phyloP scores from a whole-genome alignment of 2,888 invertebrate genomes.

The Kuschelorhynchus macadamiae region DNA sequence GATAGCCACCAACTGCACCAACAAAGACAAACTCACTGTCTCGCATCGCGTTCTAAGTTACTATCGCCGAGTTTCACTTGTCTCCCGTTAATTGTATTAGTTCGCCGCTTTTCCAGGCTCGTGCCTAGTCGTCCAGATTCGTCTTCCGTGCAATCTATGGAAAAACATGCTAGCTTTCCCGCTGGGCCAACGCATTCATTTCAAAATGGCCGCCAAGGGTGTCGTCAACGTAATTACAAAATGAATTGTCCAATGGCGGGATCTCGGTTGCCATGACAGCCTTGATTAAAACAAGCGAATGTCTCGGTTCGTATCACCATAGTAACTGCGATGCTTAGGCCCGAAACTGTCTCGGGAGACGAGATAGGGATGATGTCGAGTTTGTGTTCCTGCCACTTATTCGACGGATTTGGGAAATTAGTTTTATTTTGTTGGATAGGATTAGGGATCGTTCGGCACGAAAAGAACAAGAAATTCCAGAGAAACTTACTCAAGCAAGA shows the following conservation, averaged over 20 bases:
- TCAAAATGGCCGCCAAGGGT: conserved; percentile 71
- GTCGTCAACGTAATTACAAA: conserved; percentile 72
- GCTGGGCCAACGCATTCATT: conserved; percentile 65
- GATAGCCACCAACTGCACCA: conserved; percentile 46
- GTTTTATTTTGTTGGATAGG: conserved; percentile 36
- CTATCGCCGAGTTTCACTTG: conserved; percentile 71
- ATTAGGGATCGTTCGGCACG: no score
- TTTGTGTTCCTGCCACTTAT: conserved; percentile 31
- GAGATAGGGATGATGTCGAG: conserved; percentile 47
- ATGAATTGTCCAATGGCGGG: conserved; percentile 71
- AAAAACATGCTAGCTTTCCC: conserved; percentile 41
- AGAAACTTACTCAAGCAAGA: no score
- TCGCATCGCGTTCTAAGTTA: conserved; percentile 59
- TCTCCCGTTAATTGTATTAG: conserved; percentile 71
- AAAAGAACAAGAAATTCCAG: no score
- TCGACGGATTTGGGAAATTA: conserved; percentile 34
- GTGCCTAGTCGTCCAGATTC: conserved; percentile 59
- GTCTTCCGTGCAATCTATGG: conserved; percentile 46
- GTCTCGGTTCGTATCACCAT: conserved; percentile 68
- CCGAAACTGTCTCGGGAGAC: conserved; percentile 65
- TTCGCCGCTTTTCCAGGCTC: conserved; percentile 67
- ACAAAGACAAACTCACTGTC: conserved; percentile 60
- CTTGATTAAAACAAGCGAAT: conserved; percentile 70
- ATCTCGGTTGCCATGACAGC: conserved; percentile 71
- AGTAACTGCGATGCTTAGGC: conserved; percentile 64